phyloP scores from a whole-genome alignment of 2,797 vertebrate species.

The Antennarius maculatus region DNA sequence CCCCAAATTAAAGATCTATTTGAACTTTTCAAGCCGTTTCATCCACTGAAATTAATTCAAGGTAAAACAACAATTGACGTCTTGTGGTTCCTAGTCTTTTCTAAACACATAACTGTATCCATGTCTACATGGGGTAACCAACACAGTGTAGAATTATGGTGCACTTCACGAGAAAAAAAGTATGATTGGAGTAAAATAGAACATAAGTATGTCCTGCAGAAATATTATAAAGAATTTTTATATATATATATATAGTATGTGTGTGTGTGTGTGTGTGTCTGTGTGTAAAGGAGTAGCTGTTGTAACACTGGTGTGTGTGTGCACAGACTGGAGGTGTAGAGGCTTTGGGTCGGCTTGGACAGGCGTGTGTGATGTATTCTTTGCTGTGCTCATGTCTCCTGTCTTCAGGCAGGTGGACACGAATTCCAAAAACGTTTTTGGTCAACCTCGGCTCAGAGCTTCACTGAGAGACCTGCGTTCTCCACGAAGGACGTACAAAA shows the following conservation, averaged over 20 bases:
- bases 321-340: not conserved
- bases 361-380: not conserved
- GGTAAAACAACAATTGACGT: no score
- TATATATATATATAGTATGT: no score
- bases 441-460: constrained; percentile 89
- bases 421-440: constrained; percentile 91
- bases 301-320: no score
- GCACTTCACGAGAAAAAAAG: no score
- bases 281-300: no score
- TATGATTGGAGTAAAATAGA: not conserved
- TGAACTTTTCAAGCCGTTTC: not conserved
- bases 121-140: not conserved
- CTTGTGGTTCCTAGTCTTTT: no score
- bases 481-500: constrained; percentile 89
- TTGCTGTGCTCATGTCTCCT: constrained; percentile 10
- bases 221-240: not conserved
- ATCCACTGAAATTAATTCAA: not conserved
- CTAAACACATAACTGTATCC: not conserved
- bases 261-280: no score
- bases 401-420: constrained; percentile 86
- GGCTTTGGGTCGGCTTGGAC: not conserved
- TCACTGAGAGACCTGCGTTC: constrained; percentile 93
- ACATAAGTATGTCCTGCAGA: not conserved
- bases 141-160: not conserved
- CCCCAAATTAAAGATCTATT: not conserved